phyloP scores from a whole-genome alignment of 2,888 invertebrate genomes.

The Sepiola atlantica region DNA sequence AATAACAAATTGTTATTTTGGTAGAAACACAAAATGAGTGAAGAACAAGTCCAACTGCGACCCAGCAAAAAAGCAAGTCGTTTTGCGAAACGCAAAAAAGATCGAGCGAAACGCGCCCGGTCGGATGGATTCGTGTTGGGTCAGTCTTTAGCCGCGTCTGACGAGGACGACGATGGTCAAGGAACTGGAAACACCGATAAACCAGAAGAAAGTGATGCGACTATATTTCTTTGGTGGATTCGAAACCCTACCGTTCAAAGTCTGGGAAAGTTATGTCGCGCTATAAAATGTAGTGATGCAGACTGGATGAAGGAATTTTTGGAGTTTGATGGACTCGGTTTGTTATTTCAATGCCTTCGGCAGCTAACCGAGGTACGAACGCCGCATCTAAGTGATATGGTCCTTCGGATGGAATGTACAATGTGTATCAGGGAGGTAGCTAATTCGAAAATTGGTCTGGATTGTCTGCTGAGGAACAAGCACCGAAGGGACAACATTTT shows the following conservation, averaged over 20 bases:
- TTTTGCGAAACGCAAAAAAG: constrained; percentile 62
- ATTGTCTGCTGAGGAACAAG: constrained; percentile 71
- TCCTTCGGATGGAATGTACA: constrained; percentile 74
- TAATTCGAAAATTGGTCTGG: constrained; percentile 75
- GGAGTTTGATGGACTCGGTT: constrained; percentile 67
- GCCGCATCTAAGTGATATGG: constrained; percentile 66
- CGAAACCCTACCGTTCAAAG: constrained; percentile 66
- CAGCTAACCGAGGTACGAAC: constrained; percentile 61
- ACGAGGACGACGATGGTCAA: constrained; percentile 56
- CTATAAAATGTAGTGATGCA: constrained; percentile 64
- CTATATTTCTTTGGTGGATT: constrained; percentile 65
- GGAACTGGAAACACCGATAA: constrained; percentile 47
- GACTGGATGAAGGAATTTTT: constrained; percentile 69
- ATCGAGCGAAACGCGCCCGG: constrained; percentile 63
- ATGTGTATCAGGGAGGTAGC: constrained; percentile 76
- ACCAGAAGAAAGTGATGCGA: constrained; percentile 56
- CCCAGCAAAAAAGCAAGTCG: constrained; percentile 48
- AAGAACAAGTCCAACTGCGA: constrained; percentile 49
- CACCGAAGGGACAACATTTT: constrained; percentile 67
- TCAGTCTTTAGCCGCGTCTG: constrained; percentile 54
- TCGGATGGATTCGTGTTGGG: constrained; percentile 69
- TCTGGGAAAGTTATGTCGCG: constrained; percentile 63
- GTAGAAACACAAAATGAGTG: constrained; percentile 52
- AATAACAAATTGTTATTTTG: constrained; percentile 51
- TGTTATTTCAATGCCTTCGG: constrained; percentile 66